These are phyloP conservation scores for Orestias chungarensis DNA, from an alignment of 2,797 vertebrate species.

Conservation along the genomic window DNA sequence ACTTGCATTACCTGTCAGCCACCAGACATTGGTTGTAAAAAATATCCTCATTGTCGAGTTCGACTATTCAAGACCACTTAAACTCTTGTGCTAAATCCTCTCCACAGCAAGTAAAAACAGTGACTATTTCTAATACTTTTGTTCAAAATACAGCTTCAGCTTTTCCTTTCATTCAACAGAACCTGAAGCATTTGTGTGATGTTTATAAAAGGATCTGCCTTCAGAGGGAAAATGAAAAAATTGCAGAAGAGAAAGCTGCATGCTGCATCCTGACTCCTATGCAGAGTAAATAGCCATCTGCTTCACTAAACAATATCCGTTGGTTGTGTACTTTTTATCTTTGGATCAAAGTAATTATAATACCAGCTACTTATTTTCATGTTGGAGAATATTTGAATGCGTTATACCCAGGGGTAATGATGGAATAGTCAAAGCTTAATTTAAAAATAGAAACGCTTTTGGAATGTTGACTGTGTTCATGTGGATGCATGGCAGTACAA, in stretches of 20 bases:
- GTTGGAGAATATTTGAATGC: not conserved
- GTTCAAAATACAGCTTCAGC: not conserved
- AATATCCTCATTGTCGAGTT: conserved; percentile 21
- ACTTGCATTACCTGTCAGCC: conserved; percentile 36
- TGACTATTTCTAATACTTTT: not conserved
- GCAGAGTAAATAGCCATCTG: not conserved
- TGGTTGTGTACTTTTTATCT: conserved; percentile 2
- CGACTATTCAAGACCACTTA: not conserved
- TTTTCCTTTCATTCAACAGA: not conserved
- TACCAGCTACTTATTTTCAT: conserved; percentile 9
- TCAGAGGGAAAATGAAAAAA: not conserved
- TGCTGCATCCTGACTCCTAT: not conserved
- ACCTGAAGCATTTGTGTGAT: conserved; percentile 20
- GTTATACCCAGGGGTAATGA: not conserved
- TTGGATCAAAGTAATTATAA: not conserved
- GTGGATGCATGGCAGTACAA: too few relatives aligned
- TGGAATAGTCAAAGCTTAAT: conserved; percentile 6
- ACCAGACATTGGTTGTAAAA: conserved; percentile 14
- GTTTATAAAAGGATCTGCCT: conserved; percentile 11
- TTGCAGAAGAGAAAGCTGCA: not conserved
- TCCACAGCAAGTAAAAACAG: not conserved
- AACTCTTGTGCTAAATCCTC: not conserved
- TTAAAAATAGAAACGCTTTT: not conserved
- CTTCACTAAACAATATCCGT: conserved; percentile 3
- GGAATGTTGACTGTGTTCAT: not conserved